phyloP scores from a whole-genome alignment of 2,113 vertebrate genomes.

The Lepidothrix coronata region DNA sequence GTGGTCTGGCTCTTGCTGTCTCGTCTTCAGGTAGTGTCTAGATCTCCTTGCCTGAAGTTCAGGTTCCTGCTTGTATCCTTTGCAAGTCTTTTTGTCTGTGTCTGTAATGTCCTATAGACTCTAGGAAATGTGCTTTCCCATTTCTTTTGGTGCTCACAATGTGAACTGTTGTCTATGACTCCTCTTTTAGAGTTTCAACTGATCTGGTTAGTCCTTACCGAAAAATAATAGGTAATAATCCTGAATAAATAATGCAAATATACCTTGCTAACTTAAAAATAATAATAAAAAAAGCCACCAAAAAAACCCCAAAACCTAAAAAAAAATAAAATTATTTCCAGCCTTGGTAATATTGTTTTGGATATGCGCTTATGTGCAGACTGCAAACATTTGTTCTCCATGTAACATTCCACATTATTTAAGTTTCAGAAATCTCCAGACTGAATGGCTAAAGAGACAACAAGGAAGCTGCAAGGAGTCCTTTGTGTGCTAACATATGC shows the following conservation, averaged over 20 bases:
- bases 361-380: not conserved
- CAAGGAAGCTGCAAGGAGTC: not conserved
- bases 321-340: too few species aligned
- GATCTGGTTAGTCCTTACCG: not conserved
- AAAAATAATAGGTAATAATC: not conserved
- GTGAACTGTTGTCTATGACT: rapidly evolving
- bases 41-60: not conserved
- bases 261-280: not conserved
- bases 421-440: not conserved
- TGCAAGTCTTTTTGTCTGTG: not conserved
- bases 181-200: not conserved
- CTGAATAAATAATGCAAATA: not conserved
- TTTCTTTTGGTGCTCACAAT: not conserved
- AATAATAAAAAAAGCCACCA: not conserved
- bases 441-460: not conserved
- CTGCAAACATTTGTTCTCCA: not conserved
- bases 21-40: not conserved
- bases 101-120: not conserved
- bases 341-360: not conserved
- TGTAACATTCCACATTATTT: not conserved
- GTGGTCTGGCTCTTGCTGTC: not conserved
- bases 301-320: not conserved
- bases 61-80: not conserved
- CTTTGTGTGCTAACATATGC: not conserved
- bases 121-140: not conserved